Conservation (phyloP, 37 sponge, comb jelly and placozoan species). For the Haliclona indistincta region DNA sequence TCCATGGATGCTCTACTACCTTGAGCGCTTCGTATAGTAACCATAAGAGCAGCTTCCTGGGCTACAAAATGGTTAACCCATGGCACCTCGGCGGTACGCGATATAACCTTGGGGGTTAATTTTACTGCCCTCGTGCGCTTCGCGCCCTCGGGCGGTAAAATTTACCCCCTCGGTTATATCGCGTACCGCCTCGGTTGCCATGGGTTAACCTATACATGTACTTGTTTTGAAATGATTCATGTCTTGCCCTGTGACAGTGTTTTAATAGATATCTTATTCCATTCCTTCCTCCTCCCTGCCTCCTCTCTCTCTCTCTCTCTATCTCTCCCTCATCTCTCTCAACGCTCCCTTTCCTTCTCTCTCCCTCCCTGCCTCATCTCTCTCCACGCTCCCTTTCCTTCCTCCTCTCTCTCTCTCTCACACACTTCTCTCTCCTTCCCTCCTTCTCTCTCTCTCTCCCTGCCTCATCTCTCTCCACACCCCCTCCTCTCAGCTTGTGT, state of each 20-base stretch:
- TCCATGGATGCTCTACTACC: too few species aligned
- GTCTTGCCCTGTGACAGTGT: neutral
- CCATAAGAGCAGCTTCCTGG: too few species aligned
- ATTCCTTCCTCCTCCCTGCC: neutral
- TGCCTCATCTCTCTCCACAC: neutral
- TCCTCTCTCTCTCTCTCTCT: constrained; percentile 4
- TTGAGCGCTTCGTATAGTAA: too few species aligned
- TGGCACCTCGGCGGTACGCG: too few species aligned
- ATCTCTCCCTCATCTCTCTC: constrained; percentile 6
- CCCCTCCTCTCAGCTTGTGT: constrained; percentile 17
- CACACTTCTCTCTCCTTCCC: neutral
- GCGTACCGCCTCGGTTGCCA: too few species aligned
- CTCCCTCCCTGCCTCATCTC: neutral
- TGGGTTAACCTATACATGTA: too few species aligned
- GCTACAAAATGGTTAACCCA: too few species aligned
- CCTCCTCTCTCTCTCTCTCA: constrained; percentile 15
- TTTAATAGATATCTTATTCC: neutral
- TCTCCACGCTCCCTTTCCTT: neutral
- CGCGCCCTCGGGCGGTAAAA: too few species aligned
- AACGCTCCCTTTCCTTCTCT: neutral
- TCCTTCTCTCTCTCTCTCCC: constrained; percentile 12
- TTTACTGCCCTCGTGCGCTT: too few species aligned
- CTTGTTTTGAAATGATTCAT: neutral
- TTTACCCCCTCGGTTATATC: too few species aligned
- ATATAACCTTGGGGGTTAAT: too few species aligned